Conservation (phyloP, 2,888 invertebrate species). For the Leucania comma region DNA sequence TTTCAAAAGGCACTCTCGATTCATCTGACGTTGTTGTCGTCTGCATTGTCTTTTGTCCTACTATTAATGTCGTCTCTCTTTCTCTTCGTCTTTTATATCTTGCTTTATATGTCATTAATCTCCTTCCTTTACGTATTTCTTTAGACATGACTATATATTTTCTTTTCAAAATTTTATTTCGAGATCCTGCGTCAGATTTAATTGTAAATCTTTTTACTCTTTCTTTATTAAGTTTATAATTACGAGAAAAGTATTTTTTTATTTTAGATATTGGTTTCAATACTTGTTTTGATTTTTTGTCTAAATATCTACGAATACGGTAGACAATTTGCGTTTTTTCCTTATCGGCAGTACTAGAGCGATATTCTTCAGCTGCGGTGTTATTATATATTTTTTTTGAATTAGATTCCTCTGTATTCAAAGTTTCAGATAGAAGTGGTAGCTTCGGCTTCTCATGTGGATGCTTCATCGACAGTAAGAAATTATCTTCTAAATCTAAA, state of each 20-base stretch:
- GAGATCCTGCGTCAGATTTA: constrained; percentile 23
- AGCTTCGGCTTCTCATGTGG: constrained; percentile 24
- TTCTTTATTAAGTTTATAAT: constrained; percentile 46
- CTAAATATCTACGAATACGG: constrained; percentile 82
- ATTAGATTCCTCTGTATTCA: constrained; percentile 64
- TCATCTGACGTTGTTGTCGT: not conserved
- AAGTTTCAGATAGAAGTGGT: constrained; percentile 47
- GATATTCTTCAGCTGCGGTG: constrained; percentile 2
- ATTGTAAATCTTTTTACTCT: constrained; percentile 57
- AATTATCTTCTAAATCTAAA: constrained; percentile 77
- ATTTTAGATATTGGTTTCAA: constrained; percentile 69
- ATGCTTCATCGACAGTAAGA: constrained; percentile 65
- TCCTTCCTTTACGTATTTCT: constrained; percentile 67
- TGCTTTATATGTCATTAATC: constrained; percentile 64
- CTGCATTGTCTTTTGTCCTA: constrained; percentile 32
- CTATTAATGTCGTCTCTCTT: constrained; percentile 42
- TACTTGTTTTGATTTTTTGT: constrained; percentile 73
- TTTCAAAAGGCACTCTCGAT: not conserved
- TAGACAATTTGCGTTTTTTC: constrained; percentile 76
- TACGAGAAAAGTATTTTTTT: constrained; percentile 65
- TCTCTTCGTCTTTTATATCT: constrained; percentile 55
- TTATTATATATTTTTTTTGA: constrained; percentile 58
- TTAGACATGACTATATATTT: constrained; percentile 55
- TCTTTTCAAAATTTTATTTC: constrained; percentile 47
- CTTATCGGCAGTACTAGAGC: constrained; percentile 58